Evolutionary conservation across 2,113 vertebrate genomes (phyloP), one percentile per base, ranked within the genome.

Genomic region (Cinclus mexicanus): DNA sequence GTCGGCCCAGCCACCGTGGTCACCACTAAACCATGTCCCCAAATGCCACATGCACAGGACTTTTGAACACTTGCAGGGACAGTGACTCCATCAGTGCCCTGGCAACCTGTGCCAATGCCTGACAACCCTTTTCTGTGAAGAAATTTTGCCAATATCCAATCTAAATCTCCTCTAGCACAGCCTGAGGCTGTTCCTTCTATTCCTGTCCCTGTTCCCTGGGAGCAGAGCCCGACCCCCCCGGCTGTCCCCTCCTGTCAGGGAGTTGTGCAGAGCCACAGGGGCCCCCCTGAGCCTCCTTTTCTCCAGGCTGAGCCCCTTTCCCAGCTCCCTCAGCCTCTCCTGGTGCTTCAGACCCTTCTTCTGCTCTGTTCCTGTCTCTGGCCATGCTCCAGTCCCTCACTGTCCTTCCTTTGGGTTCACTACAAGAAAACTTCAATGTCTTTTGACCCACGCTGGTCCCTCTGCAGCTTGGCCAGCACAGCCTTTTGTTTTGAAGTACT

Each of bases 311-410:
- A 68, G 70, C 41, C 61, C 15, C 59, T n/a, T 41, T 4, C 7
- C 68, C 60, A 83, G 61, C 61, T 82, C 46, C 53, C 20, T 46
- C 69, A 75, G 69, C 39, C 0, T 0, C 33, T 81, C 60, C 60
- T 67, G 87, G 10, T 0, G 61, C 53, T 67, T n/a, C 69, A 82
- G 78, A 0, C 16, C 39, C 53, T 67, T 67, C 24, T 41, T 39
- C 70, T 75, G 7, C 29, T 75, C 53, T 0, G 0, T 39, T 75
- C 44, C 23, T 24, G 18, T 2, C 53, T 0, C n/a, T 41, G n/a
- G 5, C 25, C 61, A 53, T 0, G 0, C 41, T 31, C 29, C 63
- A 76, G 35, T 17, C 4, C 11, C 29, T 83, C 63, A 4, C 0
- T 18, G 24, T 41, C 53, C 5, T 10, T 28, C 12, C 52, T 53